Conservation (phyloP, 2,797 vertebrate species). For the Alectoris magna region DNA sequence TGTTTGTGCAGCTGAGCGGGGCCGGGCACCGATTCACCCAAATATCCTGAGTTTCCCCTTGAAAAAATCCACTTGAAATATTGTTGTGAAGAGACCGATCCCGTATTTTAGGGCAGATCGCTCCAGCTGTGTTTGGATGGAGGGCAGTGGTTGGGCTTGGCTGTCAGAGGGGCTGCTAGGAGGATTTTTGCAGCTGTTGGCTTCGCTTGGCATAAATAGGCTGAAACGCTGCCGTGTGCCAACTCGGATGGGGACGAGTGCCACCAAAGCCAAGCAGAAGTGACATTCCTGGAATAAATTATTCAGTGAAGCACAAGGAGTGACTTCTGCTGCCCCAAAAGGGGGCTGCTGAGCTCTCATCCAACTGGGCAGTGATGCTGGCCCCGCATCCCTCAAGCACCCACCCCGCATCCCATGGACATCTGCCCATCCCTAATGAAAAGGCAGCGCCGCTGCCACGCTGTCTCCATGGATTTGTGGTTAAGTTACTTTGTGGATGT, state of each 20-base stretch:
- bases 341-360: not conserved
- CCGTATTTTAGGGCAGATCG: not conserved
- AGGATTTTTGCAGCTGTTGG: rapidly evolving
- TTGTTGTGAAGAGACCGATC: rapidly evolving
- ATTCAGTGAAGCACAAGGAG: not conserved
- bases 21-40: not conserved
- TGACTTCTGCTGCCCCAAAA: not conserved
- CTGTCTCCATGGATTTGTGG: conserved; percentile 49
- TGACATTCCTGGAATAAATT: not conserved
- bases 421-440: conserved; percentile 49
- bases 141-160: not conserved
- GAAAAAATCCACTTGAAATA: not conserved
- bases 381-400: not conserved
- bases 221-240: not conserved
- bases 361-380: rapidly evolving
- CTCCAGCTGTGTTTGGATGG: rapidly evolving
- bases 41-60: not conserved
- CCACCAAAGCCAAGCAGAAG: not conserved
- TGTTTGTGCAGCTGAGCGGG: not conserved
- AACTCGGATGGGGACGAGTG: not conserved
- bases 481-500: conserved; percentile 66
- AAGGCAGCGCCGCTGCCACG: not conserved
- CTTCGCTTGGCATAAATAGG: rapidly evolving
- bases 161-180: not conserved
- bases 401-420: not conserved